Evolutionary conservation across 2,113 vertebrate species (phyloP), one percentile per base, ranked within the genome.

Genomic region (Melanerpes aurifrons): DNA sequence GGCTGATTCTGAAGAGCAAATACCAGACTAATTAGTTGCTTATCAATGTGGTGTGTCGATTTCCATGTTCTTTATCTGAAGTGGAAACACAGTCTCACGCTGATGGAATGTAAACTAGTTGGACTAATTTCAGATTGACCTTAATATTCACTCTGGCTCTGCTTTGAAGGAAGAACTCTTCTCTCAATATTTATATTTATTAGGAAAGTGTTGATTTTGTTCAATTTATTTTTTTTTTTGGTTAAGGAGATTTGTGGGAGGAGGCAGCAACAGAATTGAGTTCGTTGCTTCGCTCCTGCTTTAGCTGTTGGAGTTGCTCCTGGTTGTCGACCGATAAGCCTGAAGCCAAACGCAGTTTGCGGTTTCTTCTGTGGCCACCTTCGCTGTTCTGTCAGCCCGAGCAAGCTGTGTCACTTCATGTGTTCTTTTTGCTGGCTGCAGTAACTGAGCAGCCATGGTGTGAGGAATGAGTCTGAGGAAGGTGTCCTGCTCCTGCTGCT

Each of bases 21-120:
- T 69, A 64, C 48, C 80, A 68, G 58, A 10, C 58, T 88, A 74
- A 94, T 94, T 75, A 81, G 58, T 48, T 87, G 62, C 64, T 89
- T 87, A 54, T 91, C 72, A 81, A 10, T 45, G 31, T 45, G 62
- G 20, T 56, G 35, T 48, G 57, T 32, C 66, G 31, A 6, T 81
- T 86, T 70, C 62, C 66, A 3, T 78, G 7, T 88, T 68, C 37
- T 77, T 91, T 80, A 67, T 80, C 28, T 29, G 15, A 73, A 87
- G 24, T 37, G 25, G 53, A 86, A 68, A 2, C 31, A 28, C 37
- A 10, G 15, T 43, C 31, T 70, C 40, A 43, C 0, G 3, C 53
- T 50, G 64, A 8, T 53, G 37, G 48, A 72, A 26, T 72, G 13
- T 25, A 73, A 89, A 82, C 59, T 70, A 61, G 26, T 45, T 68